Evolutionary conservation across 2,797 vertebrate species (phyloP), one percentile per base, ranked within the genome.

Genomic region (Melanotaenia boesemani): DNA sequence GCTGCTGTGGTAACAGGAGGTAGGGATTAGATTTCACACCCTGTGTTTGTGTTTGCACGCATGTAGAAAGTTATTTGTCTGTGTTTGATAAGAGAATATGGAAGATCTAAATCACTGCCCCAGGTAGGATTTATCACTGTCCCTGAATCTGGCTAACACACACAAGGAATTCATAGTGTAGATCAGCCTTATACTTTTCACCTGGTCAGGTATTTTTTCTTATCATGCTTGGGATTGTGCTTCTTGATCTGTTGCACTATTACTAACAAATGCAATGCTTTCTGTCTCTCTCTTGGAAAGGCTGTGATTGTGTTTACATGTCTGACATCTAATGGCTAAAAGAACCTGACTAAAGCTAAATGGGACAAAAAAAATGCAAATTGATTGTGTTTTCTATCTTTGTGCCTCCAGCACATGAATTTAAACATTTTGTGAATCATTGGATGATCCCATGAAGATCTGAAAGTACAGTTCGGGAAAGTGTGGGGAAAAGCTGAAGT

Each of bases 11-110:
- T 67, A 87, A 82, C 76, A 82, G 67, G 72, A 82, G 76, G 44
- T 71, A 76, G 56, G 80, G 82, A 86, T 86, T 85, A 72, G 59
- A 75, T 88, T 86, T 86, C 72, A 72, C 88, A 82, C 55, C 65
- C 41, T 46, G 61, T 81, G 70, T 77, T 54, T 70, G 62, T 76
- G 62, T 76, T 72, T 82, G 62, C 71, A 74, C 15, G 18, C 74
- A 59, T 77, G 63, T 64, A 46, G 65, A 76, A 83, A 89, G 67
- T 70, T 85, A 78, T 86, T 89, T 85, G 34, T 74, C 70, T 54
- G n/a, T 56, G 36, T 79, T 73, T 58, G 67, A 84, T 81, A 82
- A 79, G 56, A 77, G 67, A 84, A 74, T 64, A 63, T 64, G 56
- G 58, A 76, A 71, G 62, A 81, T 78, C 46, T 68, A 74, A 83